Conservation (phyloP, 2,113 vertebrate species). For the Galbula dea region DNA sequence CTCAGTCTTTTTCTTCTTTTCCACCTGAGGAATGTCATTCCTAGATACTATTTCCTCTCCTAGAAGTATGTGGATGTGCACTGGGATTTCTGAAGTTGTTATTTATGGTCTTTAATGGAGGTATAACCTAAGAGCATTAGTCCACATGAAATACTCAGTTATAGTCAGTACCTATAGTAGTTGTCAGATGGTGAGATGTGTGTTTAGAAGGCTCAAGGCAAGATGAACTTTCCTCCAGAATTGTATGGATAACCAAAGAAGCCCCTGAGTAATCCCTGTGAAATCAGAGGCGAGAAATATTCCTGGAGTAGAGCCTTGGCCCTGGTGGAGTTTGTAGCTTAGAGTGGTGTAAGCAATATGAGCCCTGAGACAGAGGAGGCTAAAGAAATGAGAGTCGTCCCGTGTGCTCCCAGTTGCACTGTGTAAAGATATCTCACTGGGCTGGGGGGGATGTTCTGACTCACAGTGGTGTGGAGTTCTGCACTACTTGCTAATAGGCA, state of each 20-base stretch:
- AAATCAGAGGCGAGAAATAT: neutral
- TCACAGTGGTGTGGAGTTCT: neutral
- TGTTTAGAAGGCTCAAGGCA: neutral
- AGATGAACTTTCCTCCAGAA: neutral
- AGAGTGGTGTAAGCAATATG: neutral
- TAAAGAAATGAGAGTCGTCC: neutral
- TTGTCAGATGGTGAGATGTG: neutral
- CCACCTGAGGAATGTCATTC: neutral
- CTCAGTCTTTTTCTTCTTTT: neutral
- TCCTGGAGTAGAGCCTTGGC: fast-evolving
- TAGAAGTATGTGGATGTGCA: neutral
- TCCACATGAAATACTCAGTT: neutral
- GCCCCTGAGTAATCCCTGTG: neutral
- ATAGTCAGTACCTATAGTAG: neutral
- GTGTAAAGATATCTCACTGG: neutral
- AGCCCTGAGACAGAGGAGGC: neutral
- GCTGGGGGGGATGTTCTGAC: neutral
- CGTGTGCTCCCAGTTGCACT: neutral
- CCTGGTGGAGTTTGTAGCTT: neutral
- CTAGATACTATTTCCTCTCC: neutral
- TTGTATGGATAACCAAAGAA: neutral
- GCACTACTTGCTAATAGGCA: neutral
- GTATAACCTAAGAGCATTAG: neutral
- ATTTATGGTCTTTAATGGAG: neutral
- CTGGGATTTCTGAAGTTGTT: neutral